Conservation (phyloP, 2,113 vertebrate species). For the Takifugu flavidus region DNA sequence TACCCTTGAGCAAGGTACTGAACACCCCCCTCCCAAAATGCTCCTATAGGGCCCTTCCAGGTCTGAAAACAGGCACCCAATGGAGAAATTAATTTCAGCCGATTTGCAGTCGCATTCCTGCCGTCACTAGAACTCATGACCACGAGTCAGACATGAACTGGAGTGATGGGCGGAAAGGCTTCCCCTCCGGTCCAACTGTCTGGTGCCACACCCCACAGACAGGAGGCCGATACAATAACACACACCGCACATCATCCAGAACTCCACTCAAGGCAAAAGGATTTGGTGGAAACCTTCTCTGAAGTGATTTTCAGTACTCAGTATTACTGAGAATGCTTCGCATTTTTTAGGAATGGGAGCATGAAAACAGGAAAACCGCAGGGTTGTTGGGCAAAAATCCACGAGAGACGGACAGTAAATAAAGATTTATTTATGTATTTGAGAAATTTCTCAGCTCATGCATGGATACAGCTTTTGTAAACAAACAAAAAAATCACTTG, state of each 20-base stretch:
- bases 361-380: not conserved
- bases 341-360: not conserved
- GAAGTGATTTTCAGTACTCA: slow-evolving; percentile 8
- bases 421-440: slow-evolving; percentile 66
- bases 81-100: not conserved
- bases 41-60: too few relatives aligned
- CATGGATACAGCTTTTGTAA: slow-evolving; percentile 68
- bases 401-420: slow-evolving; percentile 43
- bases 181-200: not conserved
- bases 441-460: slow-evolving; percentile 65
- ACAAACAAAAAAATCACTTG: slow-evolving; percentile 65
- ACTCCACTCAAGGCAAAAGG: not conserved
- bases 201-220: not conserved
- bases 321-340: slow-evolving; percentile 1
- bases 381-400: not conserved
- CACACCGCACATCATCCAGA: not conserved
- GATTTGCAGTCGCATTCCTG: not conserved
- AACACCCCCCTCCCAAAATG: too few relatives aligned
- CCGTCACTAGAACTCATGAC: not conserved
- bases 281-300: not conserved
- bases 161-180: not conserved
- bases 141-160: not conserved
- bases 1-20: too few relatives aligned
- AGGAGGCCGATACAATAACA: not conserved
- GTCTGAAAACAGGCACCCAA: not conserved